Conservation (phyloP, 1,140 invertebrate species). For the Nephila pilipes region DNA sequence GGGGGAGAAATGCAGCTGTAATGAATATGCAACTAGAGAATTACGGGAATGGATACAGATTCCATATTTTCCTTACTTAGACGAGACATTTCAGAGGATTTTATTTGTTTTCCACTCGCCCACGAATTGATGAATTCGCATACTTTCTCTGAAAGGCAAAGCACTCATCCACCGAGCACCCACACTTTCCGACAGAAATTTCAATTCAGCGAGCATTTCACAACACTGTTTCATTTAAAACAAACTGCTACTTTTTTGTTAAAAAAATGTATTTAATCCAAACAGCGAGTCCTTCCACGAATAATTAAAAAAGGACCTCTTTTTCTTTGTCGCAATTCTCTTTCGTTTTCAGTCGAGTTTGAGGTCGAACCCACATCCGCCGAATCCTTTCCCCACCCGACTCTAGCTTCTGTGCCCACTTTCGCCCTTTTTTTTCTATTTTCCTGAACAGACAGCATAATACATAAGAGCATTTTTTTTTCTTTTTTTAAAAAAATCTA, state of each 20-base stretch:
- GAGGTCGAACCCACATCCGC: constrained; percentile 65
- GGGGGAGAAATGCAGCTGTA: too few relatives aligned
- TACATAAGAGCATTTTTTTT: background rate
- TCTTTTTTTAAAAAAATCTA: background rate
- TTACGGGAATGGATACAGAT: background rate
- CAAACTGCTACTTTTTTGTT: too few relatives aligned
- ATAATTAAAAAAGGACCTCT: background rate
- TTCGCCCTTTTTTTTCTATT: constrained; percentile 4
- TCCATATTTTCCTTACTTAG: background rate
- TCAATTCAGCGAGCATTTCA: background rate
- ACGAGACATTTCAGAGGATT: background rate
- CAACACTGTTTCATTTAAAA: background rate
- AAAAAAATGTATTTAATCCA: background rate
- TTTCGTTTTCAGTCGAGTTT: constrained; percentile 9
- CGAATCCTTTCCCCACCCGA: constrained; percentile 11
- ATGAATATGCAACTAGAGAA: too few relatives aligned
- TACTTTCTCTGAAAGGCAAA: background rate
- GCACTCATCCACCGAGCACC: background rate
- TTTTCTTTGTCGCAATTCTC: background rate
- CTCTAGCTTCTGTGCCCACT: background rate
- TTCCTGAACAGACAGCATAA: background rate
- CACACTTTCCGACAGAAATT: background rate
- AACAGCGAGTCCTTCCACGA: background rate
- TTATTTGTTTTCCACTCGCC: background rate
- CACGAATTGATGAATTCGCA: background rate